Evolutionary conservation across 35 echinoderm and acorn worm species (phyloP).

Genomic region (Eucidaris tribuloides): DNA sequence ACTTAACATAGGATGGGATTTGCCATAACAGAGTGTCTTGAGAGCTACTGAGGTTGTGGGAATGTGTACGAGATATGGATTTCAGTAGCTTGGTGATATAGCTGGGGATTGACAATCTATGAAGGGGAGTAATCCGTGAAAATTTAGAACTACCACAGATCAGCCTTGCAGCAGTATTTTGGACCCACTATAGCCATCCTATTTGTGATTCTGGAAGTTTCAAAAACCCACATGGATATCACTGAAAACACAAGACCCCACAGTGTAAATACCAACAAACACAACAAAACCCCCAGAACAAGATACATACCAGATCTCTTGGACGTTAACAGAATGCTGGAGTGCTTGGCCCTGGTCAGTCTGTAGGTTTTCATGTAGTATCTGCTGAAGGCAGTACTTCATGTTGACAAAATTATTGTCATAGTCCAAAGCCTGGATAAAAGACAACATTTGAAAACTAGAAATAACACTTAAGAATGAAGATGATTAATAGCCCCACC

Average conservation of each 20-base stretch:
- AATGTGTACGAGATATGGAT: too few species aligned
- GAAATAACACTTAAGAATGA: neutral
- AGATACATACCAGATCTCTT: conserved; percentile 72
- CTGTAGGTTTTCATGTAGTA: conserved; percentile 57
- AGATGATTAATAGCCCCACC: neutral
- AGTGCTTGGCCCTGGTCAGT: conserved; percentile 30
- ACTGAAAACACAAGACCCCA: neutral
- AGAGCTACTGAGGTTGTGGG: too few species aligned
- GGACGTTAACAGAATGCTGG: conserved; percentile 12
- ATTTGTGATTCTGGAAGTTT: neutral
- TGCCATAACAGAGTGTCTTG: too few species aligned
- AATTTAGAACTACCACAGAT: too few species aligned
- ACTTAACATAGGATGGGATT: too few species aligned
- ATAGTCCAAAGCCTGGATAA: conserved; percentile 78
- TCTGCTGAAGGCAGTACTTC: conserved; percentile 87
- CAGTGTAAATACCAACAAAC: neutral
- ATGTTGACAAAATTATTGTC: conserved; percentile 63
- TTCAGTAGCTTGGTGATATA: too few species aligned
- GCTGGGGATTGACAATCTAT: too few species aligned
- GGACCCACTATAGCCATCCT: neutral
- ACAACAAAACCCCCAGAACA: neutral
- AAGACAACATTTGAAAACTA: neutral
- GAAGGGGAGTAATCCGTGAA: too few species aligned
- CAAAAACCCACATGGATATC: neutral
- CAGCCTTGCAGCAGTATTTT: neutral